These are phyloP conservation scores for Protodeltote pygarga DNA, from an alignment of 2,888 invertebrate genomes.

Conservation along the genomic window DNA sequence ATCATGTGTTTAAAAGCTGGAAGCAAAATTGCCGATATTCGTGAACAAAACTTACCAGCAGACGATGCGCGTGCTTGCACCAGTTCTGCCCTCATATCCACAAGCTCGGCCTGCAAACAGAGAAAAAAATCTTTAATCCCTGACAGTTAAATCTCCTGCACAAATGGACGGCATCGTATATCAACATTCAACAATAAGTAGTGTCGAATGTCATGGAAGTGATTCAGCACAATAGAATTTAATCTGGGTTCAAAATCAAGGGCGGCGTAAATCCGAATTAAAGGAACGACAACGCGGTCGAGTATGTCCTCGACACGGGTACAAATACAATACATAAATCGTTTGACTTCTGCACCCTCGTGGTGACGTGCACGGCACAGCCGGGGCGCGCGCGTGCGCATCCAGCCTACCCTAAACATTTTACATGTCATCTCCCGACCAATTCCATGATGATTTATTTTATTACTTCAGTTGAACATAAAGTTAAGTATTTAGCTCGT, in stretches of 20 bases:
- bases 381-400: conserved; percentile 32
- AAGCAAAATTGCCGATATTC: background rate
- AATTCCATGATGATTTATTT: conserved; percentile 56
- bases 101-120: conserved; percentile 90
- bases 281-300: conserved; percentile 57
- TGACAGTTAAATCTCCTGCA: conserved; percentile 48
- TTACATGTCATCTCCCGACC: conserved; percentile 52
- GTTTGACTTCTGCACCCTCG: conserved; percentile 68
- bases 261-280: conserved; percentile 77
- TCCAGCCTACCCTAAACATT: conserved; percentile 55
- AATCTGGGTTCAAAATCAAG: conserved; percentile 68
- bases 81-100: conserved; percentile 91
- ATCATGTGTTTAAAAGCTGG: background rate
- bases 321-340: no score
- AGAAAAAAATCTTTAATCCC: conserved; percentile 51
- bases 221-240: conserved; percentile 73
- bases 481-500: conserved; percentile 35
- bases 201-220: conserved; percentile 67
- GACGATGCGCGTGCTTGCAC: conserved; percentile 89
- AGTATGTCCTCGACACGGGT: conserved; percentile 54
- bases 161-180: conserved; percentile 63
- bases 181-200: conserved; percentile 68
- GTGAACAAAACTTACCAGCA: conserved; percentile 58
- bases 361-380: conserved; percentile 44
- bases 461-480: conserved; percentile 34